Evolutionary conservation across 2,888 invertebrate species (phyloP).

Genomic region (Arge pagana): DNA sequence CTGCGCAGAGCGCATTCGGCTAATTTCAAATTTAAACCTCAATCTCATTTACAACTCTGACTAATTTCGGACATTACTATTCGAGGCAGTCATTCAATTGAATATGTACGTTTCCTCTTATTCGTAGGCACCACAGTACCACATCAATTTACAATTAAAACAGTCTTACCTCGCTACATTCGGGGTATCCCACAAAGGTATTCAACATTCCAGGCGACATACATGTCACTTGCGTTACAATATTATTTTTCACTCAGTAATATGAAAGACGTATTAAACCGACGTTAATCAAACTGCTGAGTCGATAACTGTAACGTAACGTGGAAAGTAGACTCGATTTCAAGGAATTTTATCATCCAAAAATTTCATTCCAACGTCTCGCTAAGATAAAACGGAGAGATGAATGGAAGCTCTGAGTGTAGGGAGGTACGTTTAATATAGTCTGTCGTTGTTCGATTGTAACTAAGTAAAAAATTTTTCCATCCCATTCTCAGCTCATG

Average conservation of each 20-base stretch:
- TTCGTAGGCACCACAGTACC: conserved; percentile 28
- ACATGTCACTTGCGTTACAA: conserved; percentile 37
- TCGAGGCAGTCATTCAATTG: conserved; percentile 34
- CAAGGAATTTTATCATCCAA: too few relatives aligned
- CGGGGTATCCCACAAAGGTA: too few relatives aligned
- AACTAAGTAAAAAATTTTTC: conserved; percentile 57
- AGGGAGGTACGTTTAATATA: conserved; percentile 44
- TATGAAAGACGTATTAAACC: too few relatives aligned
- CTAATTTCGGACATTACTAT: background rate
- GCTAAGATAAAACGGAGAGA: too few relatives aligned
- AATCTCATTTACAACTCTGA: too few relatives aligned
- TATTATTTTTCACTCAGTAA: too few relatives aligned
- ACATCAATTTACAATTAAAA: conserved; percentile 23
- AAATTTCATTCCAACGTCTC: background rate
- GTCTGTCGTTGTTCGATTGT: conserved; percentile 44
- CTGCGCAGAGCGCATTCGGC: too few relatives aligned
- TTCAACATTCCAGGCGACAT: background rate
- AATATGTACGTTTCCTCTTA: conserved; percentile 58
- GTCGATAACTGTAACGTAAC: too few relatives aligned
- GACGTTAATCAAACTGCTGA: too few relatives aligned
- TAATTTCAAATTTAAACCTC: too few relatives aligned
- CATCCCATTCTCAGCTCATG: conserved; percentile 76
- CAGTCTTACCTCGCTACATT: conserved; percentile 45
- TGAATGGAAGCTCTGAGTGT: conserved; percentile 49
- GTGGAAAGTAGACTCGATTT: too few relatives aligned